Conservation (phyloP, 2,888 invertebrate species). For the Caenorhabditis virilis region DNA sequence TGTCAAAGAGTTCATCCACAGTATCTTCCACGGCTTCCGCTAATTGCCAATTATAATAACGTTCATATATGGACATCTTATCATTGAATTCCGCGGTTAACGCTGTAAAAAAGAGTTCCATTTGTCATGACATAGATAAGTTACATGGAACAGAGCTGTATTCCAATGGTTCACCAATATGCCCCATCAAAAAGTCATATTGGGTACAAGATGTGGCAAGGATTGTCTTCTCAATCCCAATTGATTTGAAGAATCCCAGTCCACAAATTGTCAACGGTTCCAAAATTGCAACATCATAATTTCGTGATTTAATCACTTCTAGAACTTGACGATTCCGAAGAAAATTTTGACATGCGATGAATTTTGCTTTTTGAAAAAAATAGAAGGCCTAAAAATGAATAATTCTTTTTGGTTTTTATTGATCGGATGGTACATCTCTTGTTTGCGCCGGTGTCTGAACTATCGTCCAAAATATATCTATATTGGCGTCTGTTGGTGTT, state of each 20-base stretch:
- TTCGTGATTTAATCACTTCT: no score
- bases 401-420: no score
- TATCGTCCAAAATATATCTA: no score
- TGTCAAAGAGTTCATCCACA: neutral
- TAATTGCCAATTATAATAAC: neutral
- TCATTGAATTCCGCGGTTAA: neutral
- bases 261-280: constrained; percentile 6
- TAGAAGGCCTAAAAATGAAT: no score
- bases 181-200: neutral
- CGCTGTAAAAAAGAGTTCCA: neutral
- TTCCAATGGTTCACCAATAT: constrained; percentile 2
- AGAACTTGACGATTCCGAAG: no score
- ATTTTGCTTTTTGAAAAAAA: no score
- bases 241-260: constrained; percentile 1
- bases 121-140: neutral
- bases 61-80: neutral
- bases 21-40: neutral
- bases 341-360: no score
- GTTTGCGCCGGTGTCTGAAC: no score
- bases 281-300: constrained; percentile 3
- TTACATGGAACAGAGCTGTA: constrained; percentile 4
- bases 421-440: no score
- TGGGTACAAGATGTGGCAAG: neutral
- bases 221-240: constrained; percentile 3
- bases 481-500: no score